phyloP scores from a whole-genome alignment of 2,113 vertebrate species.

The Tinamus guttatus region DNA sequence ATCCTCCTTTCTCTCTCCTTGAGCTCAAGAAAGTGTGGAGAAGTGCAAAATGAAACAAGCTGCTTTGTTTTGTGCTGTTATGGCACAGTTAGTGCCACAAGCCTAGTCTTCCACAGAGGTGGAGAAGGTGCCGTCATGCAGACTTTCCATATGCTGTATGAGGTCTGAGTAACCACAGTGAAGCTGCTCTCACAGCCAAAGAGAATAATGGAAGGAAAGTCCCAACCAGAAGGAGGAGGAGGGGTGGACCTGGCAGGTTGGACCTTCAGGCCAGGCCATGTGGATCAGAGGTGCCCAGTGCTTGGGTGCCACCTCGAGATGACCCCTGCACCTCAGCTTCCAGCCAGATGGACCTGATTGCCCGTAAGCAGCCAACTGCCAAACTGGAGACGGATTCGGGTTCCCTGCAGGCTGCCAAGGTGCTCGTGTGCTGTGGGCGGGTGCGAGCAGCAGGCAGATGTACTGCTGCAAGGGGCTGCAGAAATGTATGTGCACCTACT shows the following conservation, averaged over 20 bases:
- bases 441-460: neutral
- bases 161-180: neutral
- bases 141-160: neutral
- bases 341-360: accelerated
- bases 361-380: neutral
- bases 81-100: neutral
- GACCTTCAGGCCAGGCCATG: accelerated
- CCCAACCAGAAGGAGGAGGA: neutral
- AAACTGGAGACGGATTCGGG: accelerated
- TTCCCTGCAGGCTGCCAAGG: neutral
- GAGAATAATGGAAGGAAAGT: neutral
- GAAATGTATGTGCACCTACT: neutral
- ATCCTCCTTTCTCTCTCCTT: neutral
- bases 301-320: neutral
- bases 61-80: neutral
- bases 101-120: neutral
- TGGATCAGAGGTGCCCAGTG: neutral
- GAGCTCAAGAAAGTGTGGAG: neutral
- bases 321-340: neutral
- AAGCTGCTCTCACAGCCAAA: neutral
- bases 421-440: accelerated
- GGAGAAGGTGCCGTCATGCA: neutral
- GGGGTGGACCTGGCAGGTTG: neutral
- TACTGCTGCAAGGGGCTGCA: neutral
- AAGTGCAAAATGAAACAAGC: neutral